phyloP scores from a whole-genome alignment of 2,888 invertebrate genomes.

The Plebejus anna region DNA sequence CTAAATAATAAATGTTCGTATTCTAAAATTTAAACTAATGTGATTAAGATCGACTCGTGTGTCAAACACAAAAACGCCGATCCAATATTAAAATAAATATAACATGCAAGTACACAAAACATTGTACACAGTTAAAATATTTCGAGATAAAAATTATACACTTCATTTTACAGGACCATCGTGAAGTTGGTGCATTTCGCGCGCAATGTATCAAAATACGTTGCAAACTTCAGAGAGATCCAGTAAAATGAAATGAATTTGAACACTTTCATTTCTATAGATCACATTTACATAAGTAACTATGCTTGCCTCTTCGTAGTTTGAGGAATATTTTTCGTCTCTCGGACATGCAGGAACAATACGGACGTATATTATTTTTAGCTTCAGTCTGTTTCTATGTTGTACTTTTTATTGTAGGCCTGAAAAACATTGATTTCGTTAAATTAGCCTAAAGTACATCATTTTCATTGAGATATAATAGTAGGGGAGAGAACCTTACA shows the following conservation, averaged over 20 bases:
- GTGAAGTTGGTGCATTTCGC: neutral
- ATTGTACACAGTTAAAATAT: conserved; percentile 5
- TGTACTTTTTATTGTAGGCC: conserved; percentile 58
- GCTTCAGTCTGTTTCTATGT: conserved; percentile 45
- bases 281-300: conserved; percentile 38
- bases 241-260: neutral
- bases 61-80: conserved; percentile 19
- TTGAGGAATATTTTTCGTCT: conserved; percentile 20
- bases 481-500: too few species aligned
- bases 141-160: neutral
- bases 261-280: conserved; percentile 49
- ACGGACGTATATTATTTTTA: conserved; percentile 18
- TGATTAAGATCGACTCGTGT: conserved; percentile 12
- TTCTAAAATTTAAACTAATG: conserved; percentile 23
- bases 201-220: neutral
- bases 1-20: neutral
- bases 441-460: too few species aligned
- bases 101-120: neutral
- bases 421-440: conserved; percentile 38
- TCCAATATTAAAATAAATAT: conserved; percentile 18
- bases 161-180: neutral
- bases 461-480: too few species aligned
- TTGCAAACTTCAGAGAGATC: neutral
- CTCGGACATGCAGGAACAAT: conserved; percentile 29
- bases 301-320: conserved; percentile 30